These are phyloP conservation scores for Chironomus tepperi DNA, from an alignment of 1,140 invertebrate species.

Conservation along the genomic window DNA sequence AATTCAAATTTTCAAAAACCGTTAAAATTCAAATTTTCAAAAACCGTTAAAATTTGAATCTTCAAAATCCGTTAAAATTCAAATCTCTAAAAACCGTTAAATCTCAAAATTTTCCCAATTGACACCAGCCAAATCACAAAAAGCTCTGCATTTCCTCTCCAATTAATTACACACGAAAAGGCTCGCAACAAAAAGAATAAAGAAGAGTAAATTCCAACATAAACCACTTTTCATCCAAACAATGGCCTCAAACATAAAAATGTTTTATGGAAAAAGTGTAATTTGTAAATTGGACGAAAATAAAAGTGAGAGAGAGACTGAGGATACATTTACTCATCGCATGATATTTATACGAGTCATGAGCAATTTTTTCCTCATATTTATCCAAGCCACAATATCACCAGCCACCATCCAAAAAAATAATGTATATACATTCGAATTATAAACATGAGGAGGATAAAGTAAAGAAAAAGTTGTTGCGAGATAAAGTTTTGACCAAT, in stretches of 20 bases:
- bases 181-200: no score
- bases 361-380: no score
- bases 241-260: constrained; percentile 13
- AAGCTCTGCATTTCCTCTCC: no score
- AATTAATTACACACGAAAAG: no score
- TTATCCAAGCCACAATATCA: neutral
- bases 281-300: constrained; percentile 5
- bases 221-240: constrained; percentile 12
- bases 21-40: no score
- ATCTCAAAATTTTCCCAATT: no score
- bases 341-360: neutral
- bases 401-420: neutral
- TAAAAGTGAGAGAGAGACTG: no score
- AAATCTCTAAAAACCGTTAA: no score
- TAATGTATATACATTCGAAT: neutral
- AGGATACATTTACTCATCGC: neutral
- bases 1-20: no score
- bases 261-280: constrained; percentile 14
- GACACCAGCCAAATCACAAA: no score
- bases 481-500: neutral
- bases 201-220: neutral
- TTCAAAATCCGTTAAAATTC: no score
- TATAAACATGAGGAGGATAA: neutral
- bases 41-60: no score
- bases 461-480: neutral